Conservation (phyloP, 2,797 vertebrate genomes). For the Halcyon badia region DNA sequence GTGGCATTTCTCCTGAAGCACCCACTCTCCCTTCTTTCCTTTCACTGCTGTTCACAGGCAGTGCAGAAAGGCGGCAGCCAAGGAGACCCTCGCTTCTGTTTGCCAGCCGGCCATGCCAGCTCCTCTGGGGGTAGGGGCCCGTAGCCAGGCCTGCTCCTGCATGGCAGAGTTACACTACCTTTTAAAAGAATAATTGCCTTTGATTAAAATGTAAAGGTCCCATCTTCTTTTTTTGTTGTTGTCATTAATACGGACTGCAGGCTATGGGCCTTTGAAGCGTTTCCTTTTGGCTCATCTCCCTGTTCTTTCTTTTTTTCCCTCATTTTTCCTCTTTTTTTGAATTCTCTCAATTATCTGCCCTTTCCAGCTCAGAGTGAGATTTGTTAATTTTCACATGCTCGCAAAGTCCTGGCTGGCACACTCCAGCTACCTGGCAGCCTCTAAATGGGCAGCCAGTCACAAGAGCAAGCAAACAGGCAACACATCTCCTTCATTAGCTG, state of each 20-base stretch:
- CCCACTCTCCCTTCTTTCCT: neutral
- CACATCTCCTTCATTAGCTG: neutral
- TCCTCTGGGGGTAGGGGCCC: neutral
- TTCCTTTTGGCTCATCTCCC: constrained; percentile 19
- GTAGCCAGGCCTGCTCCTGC: neutral
- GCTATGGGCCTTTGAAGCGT: constrained; percentile 39
- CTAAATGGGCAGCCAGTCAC: neutral
- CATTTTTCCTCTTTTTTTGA: neutral
- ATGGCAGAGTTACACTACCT: neutral
- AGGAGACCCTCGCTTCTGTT: neutral
- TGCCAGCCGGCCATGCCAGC: neutral
- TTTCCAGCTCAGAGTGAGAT: constrained; percentile 29
- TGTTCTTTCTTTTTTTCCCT: neutral
- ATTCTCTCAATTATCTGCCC: constrained; percentile 16
- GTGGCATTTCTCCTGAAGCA: neutral
- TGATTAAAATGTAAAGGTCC: constrained; percentile 32
- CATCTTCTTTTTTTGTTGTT: neutral
- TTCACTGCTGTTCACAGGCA: neutral
- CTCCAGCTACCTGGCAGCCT: constrained; percentile 19
- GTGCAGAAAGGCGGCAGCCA: neutral
- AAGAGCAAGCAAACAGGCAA: neutral
- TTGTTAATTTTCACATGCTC: constrained; percentile 37
- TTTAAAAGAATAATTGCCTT: neutral
- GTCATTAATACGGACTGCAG: constrained; percentile 1
- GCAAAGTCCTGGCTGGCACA: constrained; percentile 20